Percentiles rank a stretch among this genome's conserved stretches.
These are phyloP conservation scores for Mus musculus DNA, from an alignment of 2,113 vertebrate genomes.

Conservation along the genomic window DNA sequence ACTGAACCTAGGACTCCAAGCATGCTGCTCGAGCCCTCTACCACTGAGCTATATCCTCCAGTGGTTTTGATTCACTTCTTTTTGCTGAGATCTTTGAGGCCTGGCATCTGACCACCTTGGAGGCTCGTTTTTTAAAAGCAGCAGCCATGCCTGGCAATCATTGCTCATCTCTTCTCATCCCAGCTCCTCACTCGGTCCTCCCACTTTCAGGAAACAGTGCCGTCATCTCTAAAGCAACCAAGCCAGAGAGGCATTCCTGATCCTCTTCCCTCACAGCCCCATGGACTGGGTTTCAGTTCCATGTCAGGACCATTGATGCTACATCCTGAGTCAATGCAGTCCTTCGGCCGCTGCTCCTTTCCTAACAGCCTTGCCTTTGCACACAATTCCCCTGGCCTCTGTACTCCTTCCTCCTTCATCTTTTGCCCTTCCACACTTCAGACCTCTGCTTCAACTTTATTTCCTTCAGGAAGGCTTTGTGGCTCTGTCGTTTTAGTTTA, in stretches of 20 bases:
- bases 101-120: neutral
- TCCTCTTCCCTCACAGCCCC: neutral
- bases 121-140: neutral
- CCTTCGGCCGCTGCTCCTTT: neutral
- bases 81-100: neutral
- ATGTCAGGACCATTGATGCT: neutral
- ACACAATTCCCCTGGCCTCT: neutral
- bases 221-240: neutral
- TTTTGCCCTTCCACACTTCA: neutral
- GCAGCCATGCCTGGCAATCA: neutral
- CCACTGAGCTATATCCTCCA: neutral
- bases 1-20: neutral
- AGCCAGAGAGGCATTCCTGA: neutral
- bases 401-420: neutral
- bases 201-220: neutral
- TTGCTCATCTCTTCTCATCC: neutral
- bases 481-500: neutral
- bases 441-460: neutral
- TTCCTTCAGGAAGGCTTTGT: neutral
- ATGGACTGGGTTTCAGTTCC: neutral
- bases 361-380: neutral
- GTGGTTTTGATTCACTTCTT: neutral
- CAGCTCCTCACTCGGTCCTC: neutral
- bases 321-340: neutral
- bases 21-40: neutral